These are phyloP conservation scores for Parnassius smintheus DNA, from an alignment of 2,888 invertebrate genomes.

Conservation along the genomic window DNA sequence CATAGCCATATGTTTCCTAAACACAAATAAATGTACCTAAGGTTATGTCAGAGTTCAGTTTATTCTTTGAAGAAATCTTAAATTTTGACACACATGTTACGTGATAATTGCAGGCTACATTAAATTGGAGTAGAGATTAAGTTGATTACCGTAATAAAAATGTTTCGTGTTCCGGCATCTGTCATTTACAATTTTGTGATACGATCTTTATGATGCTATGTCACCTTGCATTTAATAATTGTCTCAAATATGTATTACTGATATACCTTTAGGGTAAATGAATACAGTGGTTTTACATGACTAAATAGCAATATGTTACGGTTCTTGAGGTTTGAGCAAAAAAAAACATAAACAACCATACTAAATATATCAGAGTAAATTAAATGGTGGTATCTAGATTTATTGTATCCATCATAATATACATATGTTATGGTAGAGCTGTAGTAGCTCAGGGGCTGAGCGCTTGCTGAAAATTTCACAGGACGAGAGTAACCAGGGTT, in stretches of 20 bases:
- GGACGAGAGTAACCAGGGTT: no score
- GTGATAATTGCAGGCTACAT: constrained; percentile 3
- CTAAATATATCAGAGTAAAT: no score
- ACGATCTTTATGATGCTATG: constrained; percentile 5
- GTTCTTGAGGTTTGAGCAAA: no score
- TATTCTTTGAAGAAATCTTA: constrained; percentile 14
- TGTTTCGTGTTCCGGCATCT: constrained; percentile 22
- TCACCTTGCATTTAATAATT: constrained; percentile 12
- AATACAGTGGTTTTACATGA: no score
- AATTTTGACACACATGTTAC: constrained; percentile 17
- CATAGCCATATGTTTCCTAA: constrained; percentile 4
- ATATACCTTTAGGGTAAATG: no score
- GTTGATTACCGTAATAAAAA: constrained; percentile 17
- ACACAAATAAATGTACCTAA: constrained; percentile 14
- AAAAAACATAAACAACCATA: no score
- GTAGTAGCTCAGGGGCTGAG: no score
- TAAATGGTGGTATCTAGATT: no score
- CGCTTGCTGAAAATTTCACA: no score
- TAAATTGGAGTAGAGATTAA: constrained; percentile 22
- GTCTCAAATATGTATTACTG: background rate
- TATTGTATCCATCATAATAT: no score
- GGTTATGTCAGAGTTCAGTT: constrained; percentile 25
- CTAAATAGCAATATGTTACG: no score
- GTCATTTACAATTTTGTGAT: constrained; percentile 11
- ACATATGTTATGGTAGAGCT: no score